Evolutionary conservation across 2,113 vertebrate genomes (phyloP).

Genomic region (Hypomesus transpacificus): DNA sequence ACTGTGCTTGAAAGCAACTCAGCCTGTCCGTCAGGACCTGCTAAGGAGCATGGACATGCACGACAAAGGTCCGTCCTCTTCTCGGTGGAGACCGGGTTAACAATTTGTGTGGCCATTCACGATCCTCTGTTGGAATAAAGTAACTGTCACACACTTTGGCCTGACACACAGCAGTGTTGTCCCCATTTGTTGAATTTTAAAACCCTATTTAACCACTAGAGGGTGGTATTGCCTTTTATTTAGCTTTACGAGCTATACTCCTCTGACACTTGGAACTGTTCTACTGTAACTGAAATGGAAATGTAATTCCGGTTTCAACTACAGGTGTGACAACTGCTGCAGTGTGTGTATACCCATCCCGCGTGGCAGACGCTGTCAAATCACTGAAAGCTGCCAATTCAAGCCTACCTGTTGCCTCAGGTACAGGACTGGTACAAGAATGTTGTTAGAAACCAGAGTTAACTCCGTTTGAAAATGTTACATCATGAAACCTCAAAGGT

Average conservation of each 20-base stretch:
- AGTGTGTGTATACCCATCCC: conserved; percentile 88
- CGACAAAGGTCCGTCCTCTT: conserved; percentile 74
- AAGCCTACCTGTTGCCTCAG: conserved; percentile 87
- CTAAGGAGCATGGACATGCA: conserved; percentile 84
- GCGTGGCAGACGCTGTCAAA: conserved; percentile 81
- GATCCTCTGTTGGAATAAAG: too few relatives aligned
- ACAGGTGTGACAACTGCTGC: conserved; percentile 84
- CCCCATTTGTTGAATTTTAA: background rate
- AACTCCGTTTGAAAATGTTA: too few relatives aligned
- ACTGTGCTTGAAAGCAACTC: conserved; percentile 88
- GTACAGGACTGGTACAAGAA: conserved; percentile 53
- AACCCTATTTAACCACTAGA: background rate
- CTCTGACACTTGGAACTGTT: background rate
- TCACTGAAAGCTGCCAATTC: conserved; percentile 78
- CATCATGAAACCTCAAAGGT: too few relatives aligned
- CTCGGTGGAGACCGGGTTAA: background rate
- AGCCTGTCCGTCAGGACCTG: conserved; percentile 82
- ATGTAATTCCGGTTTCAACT: background rate
- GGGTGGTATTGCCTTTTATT: background rate
- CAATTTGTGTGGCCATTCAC: background rate
- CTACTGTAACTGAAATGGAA: background rate
- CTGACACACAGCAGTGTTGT: background rate
- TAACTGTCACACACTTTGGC: too few relatives aligned
- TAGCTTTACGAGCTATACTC: background rate
- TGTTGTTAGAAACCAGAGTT: too few relatives aligned